phyloP scores from a whole-genome alignment of 2,113 vertebrate genomes.

The Grammomys surdaster region DNA sequence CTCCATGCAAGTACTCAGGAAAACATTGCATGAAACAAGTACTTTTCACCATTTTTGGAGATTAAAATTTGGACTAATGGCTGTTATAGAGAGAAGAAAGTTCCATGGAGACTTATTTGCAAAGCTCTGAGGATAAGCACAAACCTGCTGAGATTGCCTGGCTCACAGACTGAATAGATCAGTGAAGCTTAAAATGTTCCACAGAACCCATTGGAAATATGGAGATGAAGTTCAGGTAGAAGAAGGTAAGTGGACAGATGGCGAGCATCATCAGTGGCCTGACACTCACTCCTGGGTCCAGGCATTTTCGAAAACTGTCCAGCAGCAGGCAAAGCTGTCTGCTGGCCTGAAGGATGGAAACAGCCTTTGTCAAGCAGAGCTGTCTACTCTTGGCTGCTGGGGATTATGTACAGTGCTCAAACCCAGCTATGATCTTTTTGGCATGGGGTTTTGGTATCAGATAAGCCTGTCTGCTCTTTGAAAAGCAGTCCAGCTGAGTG shows the following conservation, averaged over 20 bases:
- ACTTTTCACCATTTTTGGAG: constrained; percentile 31
- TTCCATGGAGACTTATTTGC: constrained; percentile 66
- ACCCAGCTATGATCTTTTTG: neutral
- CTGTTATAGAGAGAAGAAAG: constrained; percentile 58
- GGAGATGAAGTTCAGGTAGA: neutral
- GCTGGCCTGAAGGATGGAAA: neutral
- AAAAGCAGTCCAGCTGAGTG: constrained; percentile 71
- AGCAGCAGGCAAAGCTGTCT: neutral
- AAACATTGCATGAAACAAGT: constrained; percentile 46
- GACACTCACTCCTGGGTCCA: neutral
- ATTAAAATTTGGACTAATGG: constrained; percentile 64
- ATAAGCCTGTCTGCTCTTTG: constrained; percentile 67
- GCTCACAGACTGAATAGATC: constrained; percentile 18
- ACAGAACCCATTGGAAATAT: neutral
- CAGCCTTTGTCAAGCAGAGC: constrained; percentile 9
- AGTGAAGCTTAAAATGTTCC: constrained; percentile 25
- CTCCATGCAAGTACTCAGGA: neutral
- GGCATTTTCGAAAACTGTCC: neutral
- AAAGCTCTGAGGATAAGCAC: constrained; percentile 56
- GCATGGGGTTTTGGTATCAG: neutral
- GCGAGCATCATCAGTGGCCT: neutral
- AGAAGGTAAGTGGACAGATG: constrained; percentile 37
- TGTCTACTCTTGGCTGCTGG: constrained; percentile 1
- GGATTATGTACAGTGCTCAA: constrained; percentile 19
- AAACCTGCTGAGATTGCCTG: neutral